Base-by-base conservation (phyloP, 2,888 invertebrate genomes). In the Chirona hameri region DNA sequence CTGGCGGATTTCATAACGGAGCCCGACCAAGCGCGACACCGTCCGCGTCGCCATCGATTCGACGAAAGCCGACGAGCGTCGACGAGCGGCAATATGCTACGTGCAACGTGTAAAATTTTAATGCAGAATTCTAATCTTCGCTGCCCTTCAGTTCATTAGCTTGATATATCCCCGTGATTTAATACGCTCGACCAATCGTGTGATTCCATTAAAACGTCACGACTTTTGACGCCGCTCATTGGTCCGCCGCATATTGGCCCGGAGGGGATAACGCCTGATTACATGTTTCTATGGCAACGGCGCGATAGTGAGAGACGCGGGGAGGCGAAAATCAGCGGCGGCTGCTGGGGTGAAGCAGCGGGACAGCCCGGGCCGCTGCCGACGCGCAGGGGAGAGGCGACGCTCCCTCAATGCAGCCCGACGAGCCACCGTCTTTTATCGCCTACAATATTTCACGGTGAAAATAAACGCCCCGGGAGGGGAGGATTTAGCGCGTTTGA, bases 171-270 rank as follows among this genome's bases (percentile, higher is more conserved):
- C 72, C 72, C 72, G 31, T 72, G 72, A 72, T 72, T 72, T 72
- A 72, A 39, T 39, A 39, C 72, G 72, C 72, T 72, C 72, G 72
- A 72, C 72, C 72, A 72, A 72, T 72, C 72, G 72, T 72, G 12
- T 72, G 72, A 72, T 72, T 72, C 72, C 72, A 72, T 72, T 72
- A 72, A 72, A 72, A 72, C 72, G 72, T 72, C 72, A 72, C 72
- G 72, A 72, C 72, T 72, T 72, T 72, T 72, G 72, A 72, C 72
- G 72, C 72, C 39, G 72, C 72, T 72, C 72, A 72, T 72, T 72
- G 72, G 72, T 72, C 72, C 72, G 39, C 72, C 72, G 72, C 72
- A 72, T 72, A 72, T 72, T 72, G 72, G 72, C 72, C 72, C 39
- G 39, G 72, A 72, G 72, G 72, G 72, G 72, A 72, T 72, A 72